Evolutionary conservation across 2,888 invertebrate species (phyloP).

Genomic region (Palloptera scutellata): DNA sequence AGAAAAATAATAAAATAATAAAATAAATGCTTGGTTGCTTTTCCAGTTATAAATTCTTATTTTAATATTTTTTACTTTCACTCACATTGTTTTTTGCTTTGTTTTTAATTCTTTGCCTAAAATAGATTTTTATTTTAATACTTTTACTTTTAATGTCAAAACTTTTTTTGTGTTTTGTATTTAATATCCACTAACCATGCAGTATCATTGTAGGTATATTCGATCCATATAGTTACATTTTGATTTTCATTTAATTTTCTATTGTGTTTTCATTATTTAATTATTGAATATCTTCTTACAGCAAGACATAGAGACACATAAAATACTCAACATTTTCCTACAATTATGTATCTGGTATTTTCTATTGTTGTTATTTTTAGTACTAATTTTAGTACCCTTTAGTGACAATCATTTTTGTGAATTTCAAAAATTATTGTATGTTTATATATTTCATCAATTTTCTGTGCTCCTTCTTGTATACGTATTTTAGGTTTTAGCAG

Average conservation of each 20-base stretch:
- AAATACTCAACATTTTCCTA: too few species aligned
- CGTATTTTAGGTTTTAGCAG: too few species aligned
- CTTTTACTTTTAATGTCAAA: slow-evolving; percentile 1
- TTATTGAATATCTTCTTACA: too few species aligned
- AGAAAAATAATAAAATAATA: too few species aligned
- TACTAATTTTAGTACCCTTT: too few species aligned
- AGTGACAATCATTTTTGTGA: too few species aligned
- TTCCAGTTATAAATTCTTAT: slow-evolving; percentile 35
- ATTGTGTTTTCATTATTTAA: background rate
- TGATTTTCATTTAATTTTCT: background rate
- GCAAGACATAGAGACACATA: too few species aligned
- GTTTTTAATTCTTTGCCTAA: slow-evolving; percentile 8
- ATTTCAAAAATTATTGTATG: too few species aligned
- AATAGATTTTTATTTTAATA: slow-evolving; percentile 5
- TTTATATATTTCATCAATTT: background rate
- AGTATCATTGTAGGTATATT: slow-evolving; percentile 28
- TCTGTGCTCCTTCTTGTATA: too few species aligned
- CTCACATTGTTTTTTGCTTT: slow-evolving; percentile 5
- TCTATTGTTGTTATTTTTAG: too few species aligned
- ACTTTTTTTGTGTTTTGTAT: background rate
- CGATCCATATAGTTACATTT: background rate
- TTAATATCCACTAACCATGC: slow-evolving; percentile 37
- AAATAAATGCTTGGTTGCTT: too few species aligned
- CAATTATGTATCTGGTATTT: too few species aligned
- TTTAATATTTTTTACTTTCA: slow-evolving; percentile 22